Conservation (phyloP, 2,797 vertebrate species). For the Anguilla pacifica region DNA sequence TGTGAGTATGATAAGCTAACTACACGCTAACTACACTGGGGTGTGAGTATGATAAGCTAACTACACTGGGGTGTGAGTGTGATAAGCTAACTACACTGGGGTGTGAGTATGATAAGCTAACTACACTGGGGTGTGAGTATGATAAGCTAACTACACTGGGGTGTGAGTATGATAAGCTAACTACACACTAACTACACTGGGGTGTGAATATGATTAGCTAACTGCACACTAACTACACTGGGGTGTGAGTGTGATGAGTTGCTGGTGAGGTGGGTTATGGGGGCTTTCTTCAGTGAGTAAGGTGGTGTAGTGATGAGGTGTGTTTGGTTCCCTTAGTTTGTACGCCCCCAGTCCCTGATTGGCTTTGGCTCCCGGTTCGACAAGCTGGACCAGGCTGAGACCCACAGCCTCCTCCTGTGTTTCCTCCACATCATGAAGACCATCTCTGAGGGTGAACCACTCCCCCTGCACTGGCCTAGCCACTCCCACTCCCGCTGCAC, state of each 20-base stretch:
- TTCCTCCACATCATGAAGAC: constrained; percentile 99
- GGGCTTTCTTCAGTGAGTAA: not conserved
- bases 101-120: too few relatives aligned
- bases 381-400: constrained; percentile 97
- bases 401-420: constrained; percentile 92
- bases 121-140: too few relatives aligned
- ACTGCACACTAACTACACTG: too few relatives aligned
- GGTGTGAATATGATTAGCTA: not conserved
- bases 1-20: too few relatives aligned
- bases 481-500: too few relatives aligned
- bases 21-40: too few relatives aligned
- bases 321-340: constrained; percentile 74
- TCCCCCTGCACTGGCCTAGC: too few relatives aligned
- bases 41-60: too few relatives aligned
- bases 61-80: too few relatives aligned
- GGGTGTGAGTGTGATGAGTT: not conserved
- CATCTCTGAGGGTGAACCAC: constrained; percentile 86
- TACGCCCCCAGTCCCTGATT: constrained; percentile 91
- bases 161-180: too few relatives aligned
- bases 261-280: not conserved
- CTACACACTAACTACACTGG: not conserved
- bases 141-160: too few relatives aligned
- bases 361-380: constrained; percentile 94
- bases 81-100: too few relatives aligned
- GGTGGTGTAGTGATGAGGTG: not conserved